phyloP scores from a whole-genome alignment of 2,113 vertebrate genomes.

The Bothrops jararaca region DNA sequence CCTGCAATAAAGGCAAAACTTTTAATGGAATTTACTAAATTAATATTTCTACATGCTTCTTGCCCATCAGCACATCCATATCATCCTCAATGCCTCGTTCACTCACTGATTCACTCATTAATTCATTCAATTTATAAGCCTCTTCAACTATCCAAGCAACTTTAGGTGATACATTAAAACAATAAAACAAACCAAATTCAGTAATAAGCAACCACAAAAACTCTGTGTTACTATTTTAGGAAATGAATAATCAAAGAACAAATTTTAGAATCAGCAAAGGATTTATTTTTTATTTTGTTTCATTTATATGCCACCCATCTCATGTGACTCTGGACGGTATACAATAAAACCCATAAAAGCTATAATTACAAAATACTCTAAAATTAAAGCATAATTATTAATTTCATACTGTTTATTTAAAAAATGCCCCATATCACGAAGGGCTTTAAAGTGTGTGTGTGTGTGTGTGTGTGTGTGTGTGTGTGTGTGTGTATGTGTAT shows the following conservation, averaged over 20 bases:
- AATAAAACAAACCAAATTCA: neutral
- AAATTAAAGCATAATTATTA: neutral
- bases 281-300: neutral
- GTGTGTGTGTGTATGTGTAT: no score
- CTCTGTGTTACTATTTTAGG: neutral
- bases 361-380: neutral
- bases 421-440: neutral
- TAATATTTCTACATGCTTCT: neutral
- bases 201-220: neutral
- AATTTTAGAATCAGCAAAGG: neutral
- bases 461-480: no score
- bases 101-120: neutral
- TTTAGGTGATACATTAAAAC: neutral
- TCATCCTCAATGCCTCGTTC: neutral
- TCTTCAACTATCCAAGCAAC: neutral
- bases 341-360: neutral
- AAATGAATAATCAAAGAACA: neutral
- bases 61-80: neutral
- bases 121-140: neutral
- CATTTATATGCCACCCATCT: neutral
- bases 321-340: neutral
- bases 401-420: neutral
- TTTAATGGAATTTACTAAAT: neutral
- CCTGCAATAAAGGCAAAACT: conserved; percentile 57
- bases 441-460: neutral